Evolutionary conservation across 2,113 vertebrate genomes (phyloP).

Genomic region (Etia nguti): DNA sequence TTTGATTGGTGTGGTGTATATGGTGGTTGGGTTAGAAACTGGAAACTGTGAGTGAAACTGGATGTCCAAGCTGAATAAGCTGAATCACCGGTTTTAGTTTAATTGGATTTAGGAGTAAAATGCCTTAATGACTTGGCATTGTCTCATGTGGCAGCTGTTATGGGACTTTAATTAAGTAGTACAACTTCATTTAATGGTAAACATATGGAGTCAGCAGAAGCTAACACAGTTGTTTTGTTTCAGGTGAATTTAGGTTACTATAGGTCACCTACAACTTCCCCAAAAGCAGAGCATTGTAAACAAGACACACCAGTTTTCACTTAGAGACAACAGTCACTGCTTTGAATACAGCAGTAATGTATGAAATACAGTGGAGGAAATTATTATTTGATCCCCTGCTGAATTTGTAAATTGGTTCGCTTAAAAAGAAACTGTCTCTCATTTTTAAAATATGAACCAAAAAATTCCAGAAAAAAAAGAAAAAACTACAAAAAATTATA

Average conservation of each 20-base stretch:
- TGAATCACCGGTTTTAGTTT: conserved; percentile 30
- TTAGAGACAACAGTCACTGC: not conserved
- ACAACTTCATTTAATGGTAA: conserved; percentile 1
- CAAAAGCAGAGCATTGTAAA: not conserved
- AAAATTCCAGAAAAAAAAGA: not conserved
- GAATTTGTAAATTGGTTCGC: not conserved
- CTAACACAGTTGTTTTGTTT: not conserved
- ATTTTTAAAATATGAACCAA: not conserved
- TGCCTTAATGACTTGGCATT: conserved; percentile 39
- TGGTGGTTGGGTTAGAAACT: not conserved
- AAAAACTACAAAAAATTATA: not conserved
- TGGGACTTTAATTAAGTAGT: not conserved
- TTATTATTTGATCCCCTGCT: not conserved
- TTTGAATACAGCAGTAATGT: not conserved
- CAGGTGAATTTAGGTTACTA: not conserved
- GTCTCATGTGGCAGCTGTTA: conserved; percentile 21
- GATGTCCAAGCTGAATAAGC: conserved; percentile 12
- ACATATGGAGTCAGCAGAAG: conserved; percentile 1
- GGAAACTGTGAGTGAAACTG: not conserved
- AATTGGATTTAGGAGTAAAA: conserved; percentile 21
- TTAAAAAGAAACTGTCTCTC: not conserved
- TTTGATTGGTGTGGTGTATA: not conserved
- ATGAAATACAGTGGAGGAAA: not conserved
- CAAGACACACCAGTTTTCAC: not conserved
- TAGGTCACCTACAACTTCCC: not conserved